Evolutionary conservation across 2,113 vertebrate genomes (phyloP).

Genomic region (Phoenicopterus ruber): DNA sequence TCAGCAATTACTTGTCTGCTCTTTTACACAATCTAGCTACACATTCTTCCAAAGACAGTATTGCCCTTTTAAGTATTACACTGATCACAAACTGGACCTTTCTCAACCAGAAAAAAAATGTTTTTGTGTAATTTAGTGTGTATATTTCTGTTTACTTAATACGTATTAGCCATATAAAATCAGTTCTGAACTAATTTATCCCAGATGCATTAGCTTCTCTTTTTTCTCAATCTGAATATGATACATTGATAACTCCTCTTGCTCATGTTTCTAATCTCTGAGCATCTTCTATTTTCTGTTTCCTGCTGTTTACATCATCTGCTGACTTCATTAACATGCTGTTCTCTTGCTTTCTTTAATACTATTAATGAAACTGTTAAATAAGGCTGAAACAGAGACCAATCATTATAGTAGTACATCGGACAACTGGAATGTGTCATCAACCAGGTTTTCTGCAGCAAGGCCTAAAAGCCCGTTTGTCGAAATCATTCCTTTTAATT

Average conservation of each 20-base stretch:
- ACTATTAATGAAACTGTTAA: slow-evolving; percentile 57
- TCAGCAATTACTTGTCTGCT: background rate
- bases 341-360: slow-evolving; percentile 46
- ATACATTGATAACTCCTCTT: background rate
- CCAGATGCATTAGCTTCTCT: background rate
- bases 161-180: background rate
- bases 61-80: background rate
- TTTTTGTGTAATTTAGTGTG: background rate
- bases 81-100: background rate
- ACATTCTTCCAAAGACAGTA: background rate
- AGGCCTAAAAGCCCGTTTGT: background rate
- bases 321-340: slow-evolving; percentile 58
- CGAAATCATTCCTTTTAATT: slow-evolving; percentile 25
- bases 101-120: background rate
- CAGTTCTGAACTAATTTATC: background rate
- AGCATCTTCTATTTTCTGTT: slow-evolving; percentile 27
- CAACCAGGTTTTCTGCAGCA: background rate
- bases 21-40: background rate
- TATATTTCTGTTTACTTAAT: background rate
- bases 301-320: slow-evolving; percentile 63
- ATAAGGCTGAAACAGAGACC: slow-evolving; percentile 28
- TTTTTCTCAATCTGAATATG: slow-evolving; percentile 3
- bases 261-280: slow-evolving; percentile 26
- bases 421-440: background rate
- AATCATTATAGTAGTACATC: background rate